A percentile compares a stretch with the other conserved stretches of the same genome.
Conservation (phyloP, 2,888 invertebrate genomes). For the Stegana nigrithorax region DNA sequence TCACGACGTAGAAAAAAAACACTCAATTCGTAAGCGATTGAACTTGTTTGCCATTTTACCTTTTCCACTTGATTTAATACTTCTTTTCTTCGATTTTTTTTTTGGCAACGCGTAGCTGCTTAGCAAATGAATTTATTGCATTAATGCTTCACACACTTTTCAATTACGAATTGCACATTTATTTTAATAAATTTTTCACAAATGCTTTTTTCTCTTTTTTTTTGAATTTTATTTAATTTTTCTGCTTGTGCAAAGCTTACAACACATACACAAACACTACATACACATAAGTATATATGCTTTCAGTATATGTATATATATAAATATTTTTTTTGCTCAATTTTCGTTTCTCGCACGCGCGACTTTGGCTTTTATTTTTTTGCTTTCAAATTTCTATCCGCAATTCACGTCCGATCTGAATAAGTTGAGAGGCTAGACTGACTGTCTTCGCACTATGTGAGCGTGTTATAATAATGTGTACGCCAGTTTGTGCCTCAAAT, state of each 20-base stretch:
- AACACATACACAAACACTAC: slow-evolving; percentile 27
- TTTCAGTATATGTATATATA: slow-evolving; percentile 26
- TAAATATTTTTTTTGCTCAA: slow-evolving; percentile 43
- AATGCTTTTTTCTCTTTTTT: neutral
- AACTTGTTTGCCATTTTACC: slow-evolving; percentile 12
- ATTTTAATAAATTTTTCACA: slow-evolving; percentile 26
- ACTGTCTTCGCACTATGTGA: neutral
- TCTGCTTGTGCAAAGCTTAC: slow-evolving; percentile 35
- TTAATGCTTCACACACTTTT: neutral
- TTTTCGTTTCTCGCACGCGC: slow-evolving; percentile 52
- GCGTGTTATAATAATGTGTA: neutral
- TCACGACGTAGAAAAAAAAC: slow-evolving; percentile 3
- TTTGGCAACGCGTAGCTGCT: neutral
- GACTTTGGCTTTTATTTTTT: slow-evolving; percentile 31
- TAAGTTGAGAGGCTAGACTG: slow-evolving; percentile 40
- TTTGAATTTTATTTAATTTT: neutral
- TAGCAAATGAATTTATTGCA: too few relatives aligned
- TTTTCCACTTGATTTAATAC: slow-evolving; percentile 4
- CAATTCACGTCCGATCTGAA: slow-evolving; percentile 40
- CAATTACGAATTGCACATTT: neutral
- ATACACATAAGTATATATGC: slow-evolving; percentile 30
- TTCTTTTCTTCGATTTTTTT: too few relatives aligned
- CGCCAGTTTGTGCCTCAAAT: neutral
- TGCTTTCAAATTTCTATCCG: slow-evolving; percentile 33
- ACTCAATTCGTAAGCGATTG: neutral